Percentiles rank a stretch among this genome's conserved stretches.
Evolutionary conservation across 2,113 vertebrate species (phyloP).

Genomic region (Lasiurus borealis): DNA sequence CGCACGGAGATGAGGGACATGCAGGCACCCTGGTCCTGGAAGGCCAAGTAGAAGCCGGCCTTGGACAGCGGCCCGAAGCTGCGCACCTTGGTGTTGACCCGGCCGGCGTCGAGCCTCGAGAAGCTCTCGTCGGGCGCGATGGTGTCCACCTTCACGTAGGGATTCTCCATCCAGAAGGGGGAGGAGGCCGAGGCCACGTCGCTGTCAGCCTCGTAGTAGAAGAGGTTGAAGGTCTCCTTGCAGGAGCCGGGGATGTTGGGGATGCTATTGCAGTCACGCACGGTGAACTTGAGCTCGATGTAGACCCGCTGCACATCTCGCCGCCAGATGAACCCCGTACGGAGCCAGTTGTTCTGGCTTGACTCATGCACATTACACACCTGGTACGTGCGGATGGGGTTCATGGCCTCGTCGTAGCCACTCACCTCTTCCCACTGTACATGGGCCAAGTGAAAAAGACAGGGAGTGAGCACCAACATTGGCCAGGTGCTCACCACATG

Average conservation of each 20-base stretch:
- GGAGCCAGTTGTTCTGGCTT: slow-evolving; percentile 99
- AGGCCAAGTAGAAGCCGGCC: slow-evolving; percentile 98
- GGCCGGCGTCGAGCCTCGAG: slow-evolving; percentile 94
- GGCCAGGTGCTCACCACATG: neutral
- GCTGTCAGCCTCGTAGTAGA: slow-evolving; percentile 96
- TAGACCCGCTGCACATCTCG: slow-evolving; percentile 96
- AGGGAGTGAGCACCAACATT: neutral
- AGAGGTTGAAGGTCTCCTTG: slow-evolving; percentile 99
- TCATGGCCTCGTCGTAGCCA: slow-evolving; percentile 96
- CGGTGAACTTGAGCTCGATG: slow-evolving; percentile 98
- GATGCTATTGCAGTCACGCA: slow-evolving; percentile 98
- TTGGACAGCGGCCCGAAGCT: slow-evolving; percentile 99
- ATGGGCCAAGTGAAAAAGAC: neutral
- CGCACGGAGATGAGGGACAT: slow-evolving; percentile 99
- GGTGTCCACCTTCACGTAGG: slow-evolving; percentile 99
- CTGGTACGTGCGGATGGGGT: slow-evolving; percentile 98
- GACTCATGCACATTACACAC: slow-evolving; percentile 95
- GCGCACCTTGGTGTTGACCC: slow-evolving; percentile 96
- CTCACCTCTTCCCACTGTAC: slow-evolving; percentile 98
- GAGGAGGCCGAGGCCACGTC: slow-evolving; percentile 96
- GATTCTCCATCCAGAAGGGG: slow-evolving; percentile 99
- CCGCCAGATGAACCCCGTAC: slow-evolving; percentile 95
- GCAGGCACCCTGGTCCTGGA: slow-evolving; percentile 98
- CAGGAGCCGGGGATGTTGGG: slow-evolving; percentile 98
- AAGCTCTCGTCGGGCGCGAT: slow-evolving; percentile 98